Conservation (phyloP, 2,888 invertebrate species). For the Invenusta paracnida region DNA sequence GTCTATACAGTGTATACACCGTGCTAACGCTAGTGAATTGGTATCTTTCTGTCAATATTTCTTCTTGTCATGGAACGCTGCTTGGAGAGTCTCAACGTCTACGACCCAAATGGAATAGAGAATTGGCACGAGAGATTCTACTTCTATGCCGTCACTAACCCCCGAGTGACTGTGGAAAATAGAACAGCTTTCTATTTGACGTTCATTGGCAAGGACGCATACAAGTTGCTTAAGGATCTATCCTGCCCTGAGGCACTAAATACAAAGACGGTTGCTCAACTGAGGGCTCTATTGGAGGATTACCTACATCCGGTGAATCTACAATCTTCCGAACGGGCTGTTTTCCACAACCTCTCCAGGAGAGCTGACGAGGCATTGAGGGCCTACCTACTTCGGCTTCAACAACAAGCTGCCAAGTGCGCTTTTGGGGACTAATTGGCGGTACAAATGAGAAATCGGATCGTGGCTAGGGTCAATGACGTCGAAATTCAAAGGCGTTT, state of each 20-base stretch:
- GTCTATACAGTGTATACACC: no score
- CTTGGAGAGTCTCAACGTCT: background rate
- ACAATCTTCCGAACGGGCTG: no score
- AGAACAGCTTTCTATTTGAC: background rate
- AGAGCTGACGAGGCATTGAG: no score
- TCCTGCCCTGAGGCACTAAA: background rate
- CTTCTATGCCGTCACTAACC: background rate
- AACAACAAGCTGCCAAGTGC: no score
- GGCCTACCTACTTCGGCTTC: no score
- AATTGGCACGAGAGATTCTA: background rate
- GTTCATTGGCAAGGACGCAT: background rate
- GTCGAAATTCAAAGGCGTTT: background rate
- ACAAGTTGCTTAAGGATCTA: background rate
- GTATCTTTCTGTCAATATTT: no score
- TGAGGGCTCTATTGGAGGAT: no score
- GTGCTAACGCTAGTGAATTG: no score
- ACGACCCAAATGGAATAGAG: background rate
- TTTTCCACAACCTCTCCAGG: no score
- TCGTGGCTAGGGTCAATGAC: background rate
- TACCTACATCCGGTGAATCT: background rate
- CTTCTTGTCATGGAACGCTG: background rate
- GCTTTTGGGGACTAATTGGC: background rate
- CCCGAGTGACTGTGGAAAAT: background rate
- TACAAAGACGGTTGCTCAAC: no score
- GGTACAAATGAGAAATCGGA: background rate